phyloP scores from a whole-genome alignment of 1,140 invertebrate species.

The Elysia chlorotica region DNA sequence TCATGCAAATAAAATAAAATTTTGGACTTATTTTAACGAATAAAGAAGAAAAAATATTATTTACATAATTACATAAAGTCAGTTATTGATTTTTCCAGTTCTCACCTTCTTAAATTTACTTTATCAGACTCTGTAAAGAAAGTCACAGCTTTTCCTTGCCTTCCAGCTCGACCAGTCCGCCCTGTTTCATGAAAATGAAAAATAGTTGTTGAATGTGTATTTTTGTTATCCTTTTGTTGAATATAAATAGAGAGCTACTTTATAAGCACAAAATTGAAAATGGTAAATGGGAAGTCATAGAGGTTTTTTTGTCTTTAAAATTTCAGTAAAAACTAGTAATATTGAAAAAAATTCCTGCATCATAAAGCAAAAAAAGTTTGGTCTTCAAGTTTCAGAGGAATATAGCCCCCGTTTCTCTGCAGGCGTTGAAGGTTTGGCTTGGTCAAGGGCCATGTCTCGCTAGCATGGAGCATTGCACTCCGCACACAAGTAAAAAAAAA shows the following conservation, averaged over 20 bases:
- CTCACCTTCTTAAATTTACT: conserved; percentile 79
- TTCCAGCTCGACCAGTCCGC: conserved; percentile 90
- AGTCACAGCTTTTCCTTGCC: conserved; percentile 85
- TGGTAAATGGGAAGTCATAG: background rate
- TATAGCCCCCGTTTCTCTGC: too few species aligned
- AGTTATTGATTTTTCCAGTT: background rate
- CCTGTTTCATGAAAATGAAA: conserved; percentile 64
- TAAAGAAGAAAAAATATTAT: background rate
- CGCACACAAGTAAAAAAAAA: background rate
- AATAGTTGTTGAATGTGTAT: background rate
- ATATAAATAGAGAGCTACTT: background rate
- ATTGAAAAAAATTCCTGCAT: background rate
- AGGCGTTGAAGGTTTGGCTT: background rate
- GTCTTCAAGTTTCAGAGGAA: background rate
- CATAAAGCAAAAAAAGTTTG: background rate
- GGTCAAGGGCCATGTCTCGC: background rate
- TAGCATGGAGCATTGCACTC: too few species aligned
- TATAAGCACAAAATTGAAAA: background rate
- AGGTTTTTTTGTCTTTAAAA: background rate
- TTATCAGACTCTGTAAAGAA: conserved; percentile 92
- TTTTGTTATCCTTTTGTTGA: background rate
- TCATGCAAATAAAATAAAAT: background rate
- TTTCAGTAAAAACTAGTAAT: background rate
- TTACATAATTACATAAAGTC: background rate
- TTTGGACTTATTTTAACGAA: background rate